phyloP scores from a whole-genome alignment of 2,797 vertebrate genomes.

The Xenopus petersii region DNA sequence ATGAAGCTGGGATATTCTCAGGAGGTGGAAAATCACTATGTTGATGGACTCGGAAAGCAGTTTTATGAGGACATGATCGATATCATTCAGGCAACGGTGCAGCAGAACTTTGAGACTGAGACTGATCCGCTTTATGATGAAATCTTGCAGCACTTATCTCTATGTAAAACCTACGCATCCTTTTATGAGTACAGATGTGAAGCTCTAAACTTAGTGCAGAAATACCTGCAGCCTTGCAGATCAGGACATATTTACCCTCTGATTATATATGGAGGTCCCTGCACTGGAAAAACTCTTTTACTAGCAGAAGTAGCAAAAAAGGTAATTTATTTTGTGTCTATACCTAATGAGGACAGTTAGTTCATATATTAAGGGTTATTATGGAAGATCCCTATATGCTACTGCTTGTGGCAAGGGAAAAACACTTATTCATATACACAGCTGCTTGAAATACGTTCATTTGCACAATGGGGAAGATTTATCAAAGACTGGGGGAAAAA shows the following conservation, averaged over 20 bases:
- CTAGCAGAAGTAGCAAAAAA: slow-evolving; percentile 91
- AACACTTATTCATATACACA: too few relatives aligned
- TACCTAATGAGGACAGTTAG: neutral
- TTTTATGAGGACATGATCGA: slow-evolving; percentile 99
- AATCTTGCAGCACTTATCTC: slow-evolving; percentile 90
- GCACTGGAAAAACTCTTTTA: slow-evolving; percentile 94
- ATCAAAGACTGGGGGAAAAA: too few relatives aligned
- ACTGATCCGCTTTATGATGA: slow-evolving; percentile 89
- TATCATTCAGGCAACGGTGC: slow-evolving; percentile 95
- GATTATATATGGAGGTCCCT: slow-evolving; percentile 89
- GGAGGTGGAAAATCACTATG: slow-evolving; percentile 95
- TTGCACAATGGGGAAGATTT: too few relatives aligned
- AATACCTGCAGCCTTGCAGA: slow-evolving; percentile 86
- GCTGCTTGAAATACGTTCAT: too few relatives aligned
- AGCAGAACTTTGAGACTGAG: slow-evolving; percentile 96
- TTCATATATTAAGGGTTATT: too few relatives aligned
- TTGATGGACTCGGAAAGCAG: slow-evolving; percentile 96
- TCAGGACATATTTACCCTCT: slow-evolving; percentile 82
- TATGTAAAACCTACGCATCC: slow-evolving; percentile 86
- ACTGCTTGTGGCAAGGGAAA: too few relatives aligned
- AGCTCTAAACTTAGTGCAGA: slow-evolving; percentile 82
- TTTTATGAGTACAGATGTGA: slow-evolving; percentile 91
- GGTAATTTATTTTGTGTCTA: slow-evolving; percentile 62
- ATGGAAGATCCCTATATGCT: too few relatives aligned
- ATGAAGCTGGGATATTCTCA: slow-evolving; percentile 97